Evolutionary conservation across 2,797 vertebrate species (phyloP).

Genomic region (Argya squamiceps): DNA sequence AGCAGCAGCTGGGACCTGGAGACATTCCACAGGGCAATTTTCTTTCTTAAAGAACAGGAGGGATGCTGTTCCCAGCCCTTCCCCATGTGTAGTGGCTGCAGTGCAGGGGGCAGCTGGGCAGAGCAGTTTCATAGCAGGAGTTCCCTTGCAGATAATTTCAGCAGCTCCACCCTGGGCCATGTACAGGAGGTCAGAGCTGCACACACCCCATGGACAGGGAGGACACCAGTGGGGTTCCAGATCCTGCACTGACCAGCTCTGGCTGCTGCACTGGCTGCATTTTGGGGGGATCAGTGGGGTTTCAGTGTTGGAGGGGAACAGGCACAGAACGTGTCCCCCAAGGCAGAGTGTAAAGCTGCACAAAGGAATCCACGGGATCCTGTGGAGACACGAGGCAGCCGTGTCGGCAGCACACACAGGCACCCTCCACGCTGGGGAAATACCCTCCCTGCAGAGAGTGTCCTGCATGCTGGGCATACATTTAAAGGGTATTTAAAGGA

Average conservation of each 20-base stretch:
- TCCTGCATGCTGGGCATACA: not conserved
- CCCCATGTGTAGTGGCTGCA: not conserved
- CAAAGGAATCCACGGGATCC: not conserved
- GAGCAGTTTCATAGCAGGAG: accelerated
- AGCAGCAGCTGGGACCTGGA: accelerated
- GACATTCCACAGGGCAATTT: not conserved
- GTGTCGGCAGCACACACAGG: not conserved
- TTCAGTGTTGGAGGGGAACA: not conserved
- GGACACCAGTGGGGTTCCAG: accelerated
- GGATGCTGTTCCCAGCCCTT: not conserved
- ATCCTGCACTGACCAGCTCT: not conserved
- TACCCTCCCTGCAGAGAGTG: not conserved
- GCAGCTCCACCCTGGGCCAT: not conserved
- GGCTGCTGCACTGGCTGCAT: not conserved
- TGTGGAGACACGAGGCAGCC: accelerated
- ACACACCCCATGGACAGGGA: accelerated
- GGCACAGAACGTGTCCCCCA: accelerated
- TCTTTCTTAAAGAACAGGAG: not conserved
- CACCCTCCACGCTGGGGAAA: not conserved
- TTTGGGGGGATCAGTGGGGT: not conserved
- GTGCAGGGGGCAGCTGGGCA: not conserved
- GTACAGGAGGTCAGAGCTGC: not conserved
- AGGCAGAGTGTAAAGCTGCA: not conserved
- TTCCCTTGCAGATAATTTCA: accelerated
- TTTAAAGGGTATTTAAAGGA: not conserved